phyloP scores from a whole-genome alignment of 1,140 invertebrate genomes.

The Helicoverpa armigera region DNA sequence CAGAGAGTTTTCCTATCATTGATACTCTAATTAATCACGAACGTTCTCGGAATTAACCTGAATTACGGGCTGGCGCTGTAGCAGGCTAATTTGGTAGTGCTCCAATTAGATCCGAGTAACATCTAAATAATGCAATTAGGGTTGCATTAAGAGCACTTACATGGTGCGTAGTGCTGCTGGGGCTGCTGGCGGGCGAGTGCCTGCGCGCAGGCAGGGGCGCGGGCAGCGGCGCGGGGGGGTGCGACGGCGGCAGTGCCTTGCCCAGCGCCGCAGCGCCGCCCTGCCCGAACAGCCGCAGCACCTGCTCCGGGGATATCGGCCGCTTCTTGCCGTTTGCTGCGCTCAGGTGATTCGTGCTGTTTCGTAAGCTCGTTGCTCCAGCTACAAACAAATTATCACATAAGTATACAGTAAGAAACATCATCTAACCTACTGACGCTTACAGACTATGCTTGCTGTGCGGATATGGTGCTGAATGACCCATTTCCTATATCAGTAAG shows the following conservation, averaged over 20 bases:
- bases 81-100: slow-evolving; percentile 22
- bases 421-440: too few relatives aligned
- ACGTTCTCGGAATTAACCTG: slow-evolving; percentile 26
- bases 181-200: slow-evolving; percentile 91
- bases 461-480: too few relatives aligned
- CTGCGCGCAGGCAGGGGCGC: slow-evolving; percentile 72
- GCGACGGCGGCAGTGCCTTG: slow-evolving; percentile 78
- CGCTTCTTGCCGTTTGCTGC: slow-evolving; percentile 88
- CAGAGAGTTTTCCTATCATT: slow-evolving; percentile 10
- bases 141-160: slow-evolving; percentile 69
- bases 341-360: slow-evolving; percentile 77
- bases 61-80: background rate
- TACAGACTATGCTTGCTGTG: too few relatives aligned
- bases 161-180: slow-evolving; percentile 90
- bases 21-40: slow-evolving; percentile 26
- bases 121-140: slow-evolving; percentile 45
- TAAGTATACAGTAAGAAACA: too few relatives aligned
- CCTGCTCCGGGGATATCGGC: slow-evolving; percentile 93
- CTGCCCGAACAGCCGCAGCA: slow-evolving; percentile 89
- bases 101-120: background rate
- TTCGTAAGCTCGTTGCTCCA: slow-evolving; percentile 77
- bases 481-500: too few relatives aligned
- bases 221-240: slow-evolving; percentile 73
- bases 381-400: slow-evolving; percentile 32
- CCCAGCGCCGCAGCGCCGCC: slow-evolving; percentile 80